Evolutionary conservation across 2,888 invertebrate species (phyloP).

Genomic region (Napeogenes sylphis): DNA sequence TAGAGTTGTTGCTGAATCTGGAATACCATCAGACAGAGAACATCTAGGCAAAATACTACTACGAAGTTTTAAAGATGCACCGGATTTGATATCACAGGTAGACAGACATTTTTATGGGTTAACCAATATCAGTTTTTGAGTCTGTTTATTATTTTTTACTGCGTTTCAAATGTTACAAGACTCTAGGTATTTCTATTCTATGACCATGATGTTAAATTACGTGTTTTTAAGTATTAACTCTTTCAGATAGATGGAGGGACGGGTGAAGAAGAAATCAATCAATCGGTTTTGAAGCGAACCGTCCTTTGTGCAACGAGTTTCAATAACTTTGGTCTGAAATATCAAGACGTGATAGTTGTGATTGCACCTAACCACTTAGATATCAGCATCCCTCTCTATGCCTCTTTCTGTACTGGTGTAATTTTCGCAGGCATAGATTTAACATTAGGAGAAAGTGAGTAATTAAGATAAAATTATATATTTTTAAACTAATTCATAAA

Average conservation of each 20-base stretch:
- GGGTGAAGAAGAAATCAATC: conserved; percentile 51
- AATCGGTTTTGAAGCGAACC: conserved; percentile 44
- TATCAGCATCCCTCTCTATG: conserved; percentile 56
- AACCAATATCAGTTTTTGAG: too few relatives aligned
- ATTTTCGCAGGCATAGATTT: conserved; percentile 39
- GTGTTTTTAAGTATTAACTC: background rate
- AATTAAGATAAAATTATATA: background rate
- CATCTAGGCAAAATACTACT: conserved; percentile 50
- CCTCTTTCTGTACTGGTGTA: conserved; percentile 56
- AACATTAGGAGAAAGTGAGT: conserved; percentile 43
- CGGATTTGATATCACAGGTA: conserved; percentile 46
- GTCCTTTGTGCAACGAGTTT: conserved; percentile 52
- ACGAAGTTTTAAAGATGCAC: conserved; percentile 43
- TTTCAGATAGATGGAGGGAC: conserved; percentile 50
- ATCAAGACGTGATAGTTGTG: conserved; percentile 57
- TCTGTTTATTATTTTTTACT: too few relatives aligned
- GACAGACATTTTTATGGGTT: too few relatives aligned
- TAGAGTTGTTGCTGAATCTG: conserved; percentile 42
- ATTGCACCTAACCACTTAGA: conserved; percentile 61
- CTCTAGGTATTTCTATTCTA: too few relatives aligned
- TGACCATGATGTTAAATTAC: background rate
- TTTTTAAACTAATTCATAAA: too few relatives aligned
- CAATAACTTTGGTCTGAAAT: conserved; percentile 44
- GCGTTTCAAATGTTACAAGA: too few relatives aligned
- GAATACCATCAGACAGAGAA: conserved; percentile 43